A percentile compares a stretch with the other conserved stretches of the same genome.
Conservation (phyloP, 2,113 vertebrate species). For the Crotalus tigris region DNA sequence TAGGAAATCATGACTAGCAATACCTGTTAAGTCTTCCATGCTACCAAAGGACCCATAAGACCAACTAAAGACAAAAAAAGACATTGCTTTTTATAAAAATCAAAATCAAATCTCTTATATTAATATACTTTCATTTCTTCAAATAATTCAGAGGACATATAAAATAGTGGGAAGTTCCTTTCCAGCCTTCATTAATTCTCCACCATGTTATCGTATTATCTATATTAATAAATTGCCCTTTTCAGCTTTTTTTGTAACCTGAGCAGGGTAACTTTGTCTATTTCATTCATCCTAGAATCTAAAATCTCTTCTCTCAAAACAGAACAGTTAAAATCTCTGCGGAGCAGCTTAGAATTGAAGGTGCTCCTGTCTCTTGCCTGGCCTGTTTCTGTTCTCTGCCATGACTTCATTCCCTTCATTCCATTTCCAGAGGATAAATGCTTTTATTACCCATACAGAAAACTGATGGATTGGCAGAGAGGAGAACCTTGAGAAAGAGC, state of each 20-base stretch:
- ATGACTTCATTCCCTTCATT: not conserved
- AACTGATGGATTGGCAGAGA: not conserved
- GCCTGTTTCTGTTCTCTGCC: not conserved
- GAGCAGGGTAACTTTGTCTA: not conserved
- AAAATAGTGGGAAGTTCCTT: not conserved
- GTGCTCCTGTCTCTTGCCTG: not conserved
- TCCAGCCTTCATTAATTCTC: not conserved
- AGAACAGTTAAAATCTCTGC: not conserved
- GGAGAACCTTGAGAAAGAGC: not conserved
- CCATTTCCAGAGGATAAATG: not conserved
- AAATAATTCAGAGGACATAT: not conserved
- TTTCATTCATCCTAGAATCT: not conserved
- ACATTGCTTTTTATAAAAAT: constrained; percentile 15
- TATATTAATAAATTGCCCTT: not conserved
- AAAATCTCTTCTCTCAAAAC: not conserved
- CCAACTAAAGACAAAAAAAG: constrained; percentile 38
- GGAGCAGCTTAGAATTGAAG: not conserved
- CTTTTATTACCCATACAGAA: not conserved
- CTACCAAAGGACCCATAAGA: constrained; percentile 75
- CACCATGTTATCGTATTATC: not conserved
- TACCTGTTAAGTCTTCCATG: constrained; percentile 75
- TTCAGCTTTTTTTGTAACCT: not conserved
- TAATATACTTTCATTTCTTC: not conserved
- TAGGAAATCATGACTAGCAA: not conserved
- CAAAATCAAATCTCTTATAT: not conserved